phyloP scores from a whole-genome alignment of 2,888 invertebrate species.

The Acanthosepion pharaonis region DNA sequence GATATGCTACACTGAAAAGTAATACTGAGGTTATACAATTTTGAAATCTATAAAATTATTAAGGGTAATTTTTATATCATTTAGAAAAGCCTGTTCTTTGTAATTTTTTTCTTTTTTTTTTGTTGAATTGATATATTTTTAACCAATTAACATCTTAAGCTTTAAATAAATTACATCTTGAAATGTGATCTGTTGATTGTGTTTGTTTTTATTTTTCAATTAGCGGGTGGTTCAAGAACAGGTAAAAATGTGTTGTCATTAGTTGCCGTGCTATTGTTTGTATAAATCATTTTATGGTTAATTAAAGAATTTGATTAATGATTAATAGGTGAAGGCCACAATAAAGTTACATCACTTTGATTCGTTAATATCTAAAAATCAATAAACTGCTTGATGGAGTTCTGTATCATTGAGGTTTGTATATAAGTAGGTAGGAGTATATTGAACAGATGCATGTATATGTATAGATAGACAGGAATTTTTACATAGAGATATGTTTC shows the following conservation, averaged over 20 bases:
- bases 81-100: no score
- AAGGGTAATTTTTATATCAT: no score
- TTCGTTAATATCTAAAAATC: background rate
- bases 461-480: background rate
- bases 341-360: background rate
- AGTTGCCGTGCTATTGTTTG: background rate
- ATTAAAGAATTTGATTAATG: background rate
- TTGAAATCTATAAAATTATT: no score
- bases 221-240: background rate
- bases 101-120: no score
- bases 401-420: background rate
- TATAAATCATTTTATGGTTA: background rate
- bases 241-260: background rate
- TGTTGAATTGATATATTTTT: no score
- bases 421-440: background rate
- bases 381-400: background rate
- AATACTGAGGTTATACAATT: no score
- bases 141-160: background rate
- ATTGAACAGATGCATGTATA: background rate
- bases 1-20: no score
- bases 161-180: background rate
- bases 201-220: background rate
- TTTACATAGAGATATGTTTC: no score
- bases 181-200: background rate
- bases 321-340: conserved; percentile 21